Conservation (phyloP, 2,113 vertebrate genomes). For the Agapornis roseicollis region DNA sequence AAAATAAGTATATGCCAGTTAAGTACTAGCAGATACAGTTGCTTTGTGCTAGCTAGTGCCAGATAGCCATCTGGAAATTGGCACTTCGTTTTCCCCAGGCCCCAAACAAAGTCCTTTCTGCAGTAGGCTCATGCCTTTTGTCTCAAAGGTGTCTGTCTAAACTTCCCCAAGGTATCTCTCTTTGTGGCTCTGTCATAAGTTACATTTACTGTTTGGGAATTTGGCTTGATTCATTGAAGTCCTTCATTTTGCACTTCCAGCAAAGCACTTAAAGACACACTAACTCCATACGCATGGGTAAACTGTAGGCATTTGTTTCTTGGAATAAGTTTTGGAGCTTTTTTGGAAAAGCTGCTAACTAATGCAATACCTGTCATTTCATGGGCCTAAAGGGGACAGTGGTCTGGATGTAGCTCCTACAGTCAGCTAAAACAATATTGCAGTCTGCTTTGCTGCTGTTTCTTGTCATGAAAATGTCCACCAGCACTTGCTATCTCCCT, state of each 20-base stretch:
- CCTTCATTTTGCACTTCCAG: background rate
- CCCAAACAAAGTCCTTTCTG: background rate
- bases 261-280: background rate
- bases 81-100: background rate
- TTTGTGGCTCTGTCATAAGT: background rate
- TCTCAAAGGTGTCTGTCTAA: background rate
- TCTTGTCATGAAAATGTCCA: background rate
- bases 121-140: background rate
- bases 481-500: accelerated
- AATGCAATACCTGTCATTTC: background rate
- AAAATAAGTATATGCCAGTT: constrained; percentile 10
- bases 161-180: background rate
- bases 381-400: background rate
- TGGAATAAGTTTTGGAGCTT: background rate
- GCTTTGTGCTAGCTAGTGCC: background rate
- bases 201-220: background rate
- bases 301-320: background rate
- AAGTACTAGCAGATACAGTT: background rate
- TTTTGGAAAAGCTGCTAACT: background rate
- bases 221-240: background rate
- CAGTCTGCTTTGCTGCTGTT: background rate
- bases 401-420: background rate
- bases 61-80: background rate
- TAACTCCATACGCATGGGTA: background rate
- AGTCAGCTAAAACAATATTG: background rate